Conservation (phyloP, 2,113 vertebrate genomes). For the Epinephelus cyanopodus region DNA sequence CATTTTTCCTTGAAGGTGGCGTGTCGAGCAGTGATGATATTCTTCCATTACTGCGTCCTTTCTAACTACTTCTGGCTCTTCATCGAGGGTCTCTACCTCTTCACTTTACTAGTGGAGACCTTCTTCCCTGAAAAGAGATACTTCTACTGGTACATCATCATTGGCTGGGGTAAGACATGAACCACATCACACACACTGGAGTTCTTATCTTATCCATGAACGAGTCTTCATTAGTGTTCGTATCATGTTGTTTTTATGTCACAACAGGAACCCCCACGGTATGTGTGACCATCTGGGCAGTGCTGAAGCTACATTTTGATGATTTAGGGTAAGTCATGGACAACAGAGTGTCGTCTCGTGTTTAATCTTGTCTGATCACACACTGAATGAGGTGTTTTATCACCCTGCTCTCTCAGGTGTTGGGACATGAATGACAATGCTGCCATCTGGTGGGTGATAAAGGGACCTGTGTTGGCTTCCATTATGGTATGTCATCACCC, state of each 20-base stretch:
- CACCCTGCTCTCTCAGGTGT: slow-evolving; percentile 83
- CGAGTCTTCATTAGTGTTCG: no score
- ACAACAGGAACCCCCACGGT: slow-evolving; percentile 91
- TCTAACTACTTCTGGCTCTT: slow-evolving; percentile 99
- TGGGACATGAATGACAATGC: slow-evolving; percentile 98
- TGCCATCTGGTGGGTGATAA: slow-evolving; percentile 99
- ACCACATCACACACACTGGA: background rate
- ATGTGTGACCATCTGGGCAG: slow-evolving; percentile 94
- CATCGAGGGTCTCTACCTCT: slow-evolving; percentile 97
- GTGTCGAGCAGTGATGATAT: slow-evolving; percentile 96
- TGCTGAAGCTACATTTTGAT: slow-evolving; percentile 92
- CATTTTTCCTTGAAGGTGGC: slow-evolving; percentile 85
- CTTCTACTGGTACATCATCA: slow-evolving; percentile 93
- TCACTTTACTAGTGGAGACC: slow-evolving; percentile 95
- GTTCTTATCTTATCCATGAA: no score
- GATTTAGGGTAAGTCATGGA: slow-evolving; percentile 88
- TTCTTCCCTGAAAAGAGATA: slow-evolving; percentile 97
- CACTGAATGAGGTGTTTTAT: background rate
- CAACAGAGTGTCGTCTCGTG: background rate
- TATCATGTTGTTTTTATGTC: background rate
- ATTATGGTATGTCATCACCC: slow-evolving; percentile 90
- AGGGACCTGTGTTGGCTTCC: slow-evolving; percentile 95
- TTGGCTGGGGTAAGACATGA: slow-evolving; percentile 83
- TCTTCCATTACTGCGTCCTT: slow-evolving; percentile 98
- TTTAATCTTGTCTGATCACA: background rate